Evolutionary conservation across 2,888 invertebrate genomes (phyloP).

Genomic region (Chymomyza fuscimana): DNA sequence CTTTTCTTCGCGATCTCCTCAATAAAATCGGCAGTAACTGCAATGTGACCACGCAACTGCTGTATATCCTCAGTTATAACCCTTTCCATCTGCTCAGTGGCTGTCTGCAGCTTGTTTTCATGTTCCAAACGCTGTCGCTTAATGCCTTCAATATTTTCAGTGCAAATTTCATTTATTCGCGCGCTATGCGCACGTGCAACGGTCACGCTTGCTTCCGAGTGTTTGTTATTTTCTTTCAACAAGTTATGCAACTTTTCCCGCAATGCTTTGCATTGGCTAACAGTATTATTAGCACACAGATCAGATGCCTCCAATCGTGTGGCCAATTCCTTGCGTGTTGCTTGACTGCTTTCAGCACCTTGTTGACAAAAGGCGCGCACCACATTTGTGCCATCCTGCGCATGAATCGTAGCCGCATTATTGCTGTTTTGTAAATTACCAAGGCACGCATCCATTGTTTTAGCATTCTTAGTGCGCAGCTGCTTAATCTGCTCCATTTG

Average conservation of each 20-base stretch:
- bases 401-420: conserved; percentile 24
- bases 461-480: conserved; percentile 66
- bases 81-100: conserved; percentile 39
- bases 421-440: conserved; percentile 63
- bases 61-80: conserved; percentile 53
- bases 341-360: conserved; percentile 33
- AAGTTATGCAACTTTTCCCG: conserved; percentile 60
- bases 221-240: conserved; percentile 43
- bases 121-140: conserved; percentile 26
- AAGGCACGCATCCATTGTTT: conserved; percentile 56
- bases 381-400: conserved; percentile 28
- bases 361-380: conserved; percentile 39
- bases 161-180: conserved; percentile 36
- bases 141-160: conserved; percentile 38
- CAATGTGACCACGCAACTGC: conserved; percentile 52
- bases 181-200: conserved; percentile 28
- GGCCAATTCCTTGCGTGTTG: conserved; percentile 37
- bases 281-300: conserved; percentile 44
- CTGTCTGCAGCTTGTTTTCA: conserved; percentile 25
- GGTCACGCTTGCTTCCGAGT: conserved; percentile 38
- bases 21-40: conserved; percentile 74
- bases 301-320: conserved; percentile 42
- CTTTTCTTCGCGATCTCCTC: conserved; percentile 73
- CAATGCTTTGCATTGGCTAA: conserved; percentile 51
- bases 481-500: conserved; percentile 79